Evolutionary conservation across 1,140 invertebrate species (phyloP), one percentile per base, ranked within the genome.

Genomic region (Drosophila yakuba): DNA sequence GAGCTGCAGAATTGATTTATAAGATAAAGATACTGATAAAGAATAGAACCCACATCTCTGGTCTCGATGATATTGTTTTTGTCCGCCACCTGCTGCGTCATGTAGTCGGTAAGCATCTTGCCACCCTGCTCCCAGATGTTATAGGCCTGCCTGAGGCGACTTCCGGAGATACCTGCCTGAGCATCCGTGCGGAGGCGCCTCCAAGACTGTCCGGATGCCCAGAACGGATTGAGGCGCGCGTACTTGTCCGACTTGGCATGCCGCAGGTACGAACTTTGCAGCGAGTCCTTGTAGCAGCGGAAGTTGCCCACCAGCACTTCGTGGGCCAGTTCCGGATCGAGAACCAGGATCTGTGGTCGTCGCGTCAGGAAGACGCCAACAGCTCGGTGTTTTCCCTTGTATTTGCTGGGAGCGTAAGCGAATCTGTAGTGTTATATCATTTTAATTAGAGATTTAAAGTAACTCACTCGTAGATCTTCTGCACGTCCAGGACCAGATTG

Each of bases 241-340:
- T 94, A 88, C 28, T 92, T 92, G 76, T 94, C 93, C 52, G 78
- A 60, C 39, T 91, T 85, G 20, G 92, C 61, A 39, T 78, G 61
- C 38, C 36, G 44, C 2, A 86, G 51, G 73, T 89, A 88, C 3
- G 79, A 73, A 41, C 84, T 89, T 12, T 78, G 74, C 5, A 86
- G 55, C 39, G 92, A 92, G 12, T 93, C 89, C 12, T 78, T 73
- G 58, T 93, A 94, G 59, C 84, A 63, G 8, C 91, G 86, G 38
- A 93, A 94, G 63, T 93, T 93, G n/a, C 90, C 91, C 0, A 94
- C 90, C 4, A 94, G 62, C 25, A 95, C 91, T 35, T 92, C 80
- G 62, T 93, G 93, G 1, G 94, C 92, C 14, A 94, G 55, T 35
- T 93, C 85, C 0, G 93, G 93, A 84, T 94, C 94, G 6, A 93